Percentiles rank a stretch among this genome's conserved stretches.
These are phyloP conservation scores for Gryllus bimaculatus DNA, from an alignment of 1,140 invertebrate species.

Conservation along the genomic window DNA sequence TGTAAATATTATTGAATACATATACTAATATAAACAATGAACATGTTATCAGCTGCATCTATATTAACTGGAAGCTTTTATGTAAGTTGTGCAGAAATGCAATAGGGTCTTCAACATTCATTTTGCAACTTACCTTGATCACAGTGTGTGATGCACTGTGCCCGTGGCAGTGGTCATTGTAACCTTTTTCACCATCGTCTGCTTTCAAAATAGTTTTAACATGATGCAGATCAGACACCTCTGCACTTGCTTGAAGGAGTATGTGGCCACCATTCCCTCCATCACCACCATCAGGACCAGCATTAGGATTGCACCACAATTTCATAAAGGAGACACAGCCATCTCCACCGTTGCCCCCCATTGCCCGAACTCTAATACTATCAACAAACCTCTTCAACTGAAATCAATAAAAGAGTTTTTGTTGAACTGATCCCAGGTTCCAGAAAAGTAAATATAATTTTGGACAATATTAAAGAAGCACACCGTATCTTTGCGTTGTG, in stretches of 20 bases:
- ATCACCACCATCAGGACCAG: conserved; percentile 93
- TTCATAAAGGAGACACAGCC: conserved; percentile 79
- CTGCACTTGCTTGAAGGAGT: conserved; percentile 61
- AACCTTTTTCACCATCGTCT: conserved; percentile 61
- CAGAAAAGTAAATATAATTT: too few species aligned
- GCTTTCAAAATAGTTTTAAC: conserved; percentile 51
- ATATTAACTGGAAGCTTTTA: too few species aligned
- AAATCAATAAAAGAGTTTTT: conserved; percentile 14
- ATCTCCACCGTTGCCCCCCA: conserved; percentile 85
- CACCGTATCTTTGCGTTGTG: too few species aligned
- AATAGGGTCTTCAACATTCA: too few species aligned
- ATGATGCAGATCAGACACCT: conserved; percentile 64
- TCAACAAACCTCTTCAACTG: conserved; percentile 58
- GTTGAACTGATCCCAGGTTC: too few species aligned
- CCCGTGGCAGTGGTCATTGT: conserved; percentile 68
- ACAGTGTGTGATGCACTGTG: conserved; percentile 73
- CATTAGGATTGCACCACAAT: conserved; percentile 68
- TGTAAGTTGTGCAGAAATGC: too few species aligned
- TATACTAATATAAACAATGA: too few species aligned
- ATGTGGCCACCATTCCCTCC: conserved; percentile 97
- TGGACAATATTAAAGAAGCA: too few species aligned
- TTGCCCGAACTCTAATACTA: conserved; percentile 40
- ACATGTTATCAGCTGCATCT: too few species aligned
- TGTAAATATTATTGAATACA: too few species aligned
- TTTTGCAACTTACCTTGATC: conserved; percentile 41